Conservation (phyloP, 2,888 invertebrate species). For the Holacanthella duospinosa region DNA sequence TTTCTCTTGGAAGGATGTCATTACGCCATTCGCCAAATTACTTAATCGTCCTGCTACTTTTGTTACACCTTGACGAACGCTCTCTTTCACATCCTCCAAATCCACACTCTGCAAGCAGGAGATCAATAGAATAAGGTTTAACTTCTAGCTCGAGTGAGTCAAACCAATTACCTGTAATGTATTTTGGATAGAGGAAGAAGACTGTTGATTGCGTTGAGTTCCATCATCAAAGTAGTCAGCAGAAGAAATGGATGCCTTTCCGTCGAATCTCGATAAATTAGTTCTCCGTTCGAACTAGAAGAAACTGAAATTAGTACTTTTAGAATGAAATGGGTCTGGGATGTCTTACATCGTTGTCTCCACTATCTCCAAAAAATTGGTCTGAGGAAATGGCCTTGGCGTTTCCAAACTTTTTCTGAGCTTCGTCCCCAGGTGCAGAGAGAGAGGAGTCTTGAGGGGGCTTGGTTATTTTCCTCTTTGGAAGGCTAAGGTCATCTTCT, state of each 20-base stretch:
- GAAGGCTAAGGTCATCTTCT: constrained; percentile 16
- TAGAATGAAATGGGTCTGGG: constrained; percentile 8
- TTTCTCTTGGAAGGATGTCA: constrained; percentile 76
- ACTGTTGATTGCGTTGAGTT: constrained; percentile 30
- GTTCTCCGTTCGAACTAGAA: constrained; percentile 48
- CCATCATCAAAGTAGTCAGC: constrained; percentile 81
- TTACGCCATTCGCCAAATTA: constrained; percentile 84
- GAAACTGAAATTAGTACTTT: not conserved
- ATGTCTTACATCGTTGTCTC: constrained; percentile 47
- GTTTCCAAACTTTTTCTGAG: constrained; percentile 90
- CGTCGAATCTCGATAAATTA: constrained; percentile 70
- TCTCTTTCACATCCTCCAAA: constrained; percentile 92
- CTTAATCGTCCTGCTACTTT: constrained; percentile 95
- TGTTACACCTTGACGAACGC: constrained; percentile 90
- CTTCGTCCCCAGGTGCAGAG: constrained; percentile 63
- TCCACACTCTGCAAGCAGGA: constrained; percentile 50
- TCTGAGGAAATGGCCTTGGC: constrained; percentile 97
- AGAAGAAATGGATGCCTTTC: constrained; percentile 88
- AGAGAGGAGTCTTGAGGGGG: not conserved
- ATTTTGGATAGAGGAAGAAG: constrained; percentile 8
- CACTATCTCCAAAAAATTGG: constrained; percentile 78
- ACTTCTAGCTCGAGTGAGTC: not conserved
- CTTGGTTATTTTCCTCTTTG: not conserved
- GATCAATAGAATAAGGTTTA: not conserved
- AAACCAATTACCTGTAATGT: constrained; percentile 20